These are phyloP conservation scores for Creontiades dilutus DNA, from an alignment of 2,888 invertebrate genomes.

Conservation along the genomic window DNA sequence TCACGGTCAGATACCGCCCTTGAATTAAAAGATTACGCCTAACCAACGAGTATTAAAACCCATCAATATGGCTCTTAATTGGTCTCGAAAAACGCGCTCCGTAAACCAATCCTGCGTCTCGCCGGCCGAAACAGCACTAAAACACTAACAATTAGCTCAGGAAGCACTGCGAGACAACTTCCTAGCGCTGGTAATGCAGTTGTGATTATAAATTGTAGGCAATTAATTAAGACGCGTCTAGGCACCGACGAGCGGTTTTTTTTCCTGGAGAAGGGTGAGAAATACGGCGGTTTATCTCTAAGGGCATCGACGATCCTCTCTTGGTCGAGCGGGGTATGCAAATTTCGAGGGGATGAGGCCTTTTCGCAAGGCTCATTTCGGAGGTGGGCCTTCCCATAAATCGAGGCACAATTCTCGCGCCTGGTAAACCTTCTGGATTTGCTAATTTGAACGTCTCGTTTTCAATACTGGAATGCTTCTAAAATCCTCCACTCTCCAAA, in stretches of 20 bases:
- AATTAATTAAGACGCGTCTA: neutral
- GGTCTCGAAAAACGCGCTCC: neutral
- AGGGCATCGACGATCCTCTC: neutral
- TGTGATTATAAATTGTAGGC: conserved; percentile 11
- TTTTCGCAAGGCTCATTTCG: neutral
- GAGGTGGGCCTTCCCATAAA: neutral
- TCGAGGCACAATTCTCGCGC: neutral
- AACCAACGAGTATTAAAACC: neutral
- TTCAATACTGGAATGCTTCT: no score
- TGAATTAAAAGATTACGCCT: conserved; percentile 1
- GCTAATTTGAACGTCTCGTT: neutral
- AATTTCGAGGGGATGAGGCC: neutral
- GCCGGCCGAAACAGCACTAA: neutral
- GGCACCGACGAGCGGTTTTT: neutral
- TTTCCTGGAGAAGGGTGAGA: neutral
- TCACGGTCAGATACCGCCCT: conserved; percentile 10
- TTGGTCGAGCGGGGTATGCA: neutral
- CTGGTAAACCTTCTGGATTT: neutral
- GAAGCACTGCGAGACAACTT: neutral
- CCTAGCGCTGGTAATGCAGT: neutral
- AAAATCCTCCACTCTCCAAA: no score
- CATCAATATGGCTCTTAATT: conserved; percentile 8
- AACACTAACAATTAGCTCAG: neutral
- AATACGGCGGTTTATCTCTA: neutral
- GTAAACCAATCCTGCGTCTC: neutral